These are phyloP conservation scores for Semaprochilodus insignis DNA, from an alignment of 2,797 vertebrate species.

Conservation along the genomic window DNA sequence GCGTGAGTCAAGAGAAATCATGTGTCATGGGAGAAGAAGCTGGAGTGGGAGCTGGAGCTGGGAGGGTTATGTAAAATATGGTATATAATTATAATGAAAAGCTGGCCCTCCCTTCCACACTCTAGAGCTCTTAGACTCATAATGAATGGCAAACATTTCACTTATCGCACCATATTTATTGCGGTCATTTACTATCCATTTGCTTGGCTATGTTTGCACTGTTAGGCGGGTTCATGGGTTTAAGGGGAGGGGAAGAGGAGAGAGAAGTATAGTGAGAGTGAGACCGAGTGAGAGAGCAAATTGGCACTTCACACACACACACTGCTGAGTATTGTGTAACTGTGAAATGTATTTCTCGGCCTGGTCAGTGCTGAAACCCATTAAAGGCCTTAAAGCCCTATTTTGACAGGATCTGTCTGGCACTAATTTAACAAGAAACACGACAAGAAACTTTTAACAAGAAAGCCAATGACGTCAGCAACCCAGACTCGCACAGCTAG, in stretches of 20 bases:
- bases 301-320: background rate
- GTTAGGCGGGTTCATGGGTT: conserved; percentile 5
- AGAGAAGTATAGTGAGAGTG: background rate
- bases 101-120: background rate
- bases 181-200: conserved; percentile 19
- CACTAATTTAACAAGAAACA: conserved; percentile 24
- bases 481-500: background rate
- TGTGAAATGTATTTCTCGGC: background rate
- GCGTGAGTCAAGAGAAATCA: conserved; percentile 10
- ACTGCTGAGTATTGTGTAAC: conserved; percentile 18
- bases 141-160: conserved; percentile 13
- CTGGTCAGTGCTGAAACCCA: background rate
- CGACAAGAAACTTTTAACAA: background rate
- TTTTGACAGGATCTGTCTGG: background rate
- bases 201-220: conserved; percentile 6
- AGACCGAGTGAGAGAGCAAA: background rate
- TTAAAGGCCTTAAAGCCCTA: conserved; percentile 9
- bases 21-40: conserved; percentile 10
- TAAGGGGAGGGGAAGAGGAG: background rate
- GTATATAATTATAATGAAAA: background rate
- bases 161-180: conserved; percentile 15
- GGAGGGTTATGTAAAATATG: background rate
- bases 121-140: background rate
- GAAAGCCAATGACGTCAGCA: background rate
- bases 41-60: background rate